Conservation (phyloP, 2,888 invertebrate species). For the Drosophila mulleri region DNA sequence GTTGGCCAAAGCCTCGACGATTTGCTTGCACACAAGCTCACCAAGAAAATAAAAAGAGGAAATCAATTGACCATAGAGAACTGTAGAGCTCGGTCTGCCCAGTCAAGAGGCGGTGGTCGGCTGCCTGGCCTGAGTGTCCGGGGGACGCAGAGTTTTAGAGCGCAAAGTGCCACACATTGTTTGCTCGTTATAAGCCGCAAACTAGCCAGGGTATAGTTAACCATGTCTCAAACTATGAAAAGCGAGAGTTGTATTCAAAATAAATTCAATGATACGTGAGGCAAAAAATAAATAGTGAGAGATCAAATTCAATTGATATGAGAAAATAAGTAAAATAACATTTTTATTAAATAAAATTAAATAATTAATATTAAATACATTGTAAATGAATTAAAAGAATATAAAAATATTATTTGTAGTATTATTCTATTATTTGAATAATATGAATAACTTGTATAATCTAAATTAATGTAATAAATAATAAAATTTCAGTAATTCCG, state of each 20-base stretch:
- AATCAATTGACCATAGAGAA: slow-evolving; percentile 63
- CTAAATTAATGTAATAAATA: no score
- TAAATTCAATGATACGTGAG: background rate
- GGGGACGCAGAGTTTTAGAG: slow-evolving; percentile 2
- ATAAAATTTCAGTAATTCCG: no score
- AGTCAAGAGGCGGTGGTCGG: background rate
- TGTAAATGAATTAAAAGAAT: no score
- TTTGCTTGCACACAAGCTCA: slow-evolving; percentile 64
- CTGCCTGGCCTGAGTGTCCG: background rate
- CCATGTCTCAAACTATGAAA: slow-evolving; percentile 30
- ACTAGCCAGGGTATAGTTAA: slow-evolving; percentile 34
- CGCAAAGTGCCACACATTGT: slow-evolving; percentile 23
- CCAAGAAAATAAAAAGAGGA: slow-evolving; percentile 51
- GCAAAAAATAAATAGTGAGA: background rate
- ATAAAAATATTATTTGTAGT: no score
- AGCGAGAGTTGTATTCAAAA: slow-evolving; percentile 7
- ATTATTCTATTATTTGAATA: no score
- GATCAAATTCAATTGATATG: background rate
- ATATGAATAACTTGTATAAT: no score
- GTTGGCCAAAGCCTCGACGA: slow-evolving; percentile 34
- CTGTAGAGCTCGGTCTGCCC: slow-evolving; percentile 19
- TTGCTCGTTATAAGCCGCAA: slow-evolving; percentile 44
- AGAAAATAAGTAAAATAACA: no score
- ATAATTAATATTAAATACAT: no score
- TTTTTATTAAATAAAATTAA: no score